Evolutionary conservation across 2,888 invertebrate species (phyloP).

Genomic region (Dryococelus australis): DNA sequence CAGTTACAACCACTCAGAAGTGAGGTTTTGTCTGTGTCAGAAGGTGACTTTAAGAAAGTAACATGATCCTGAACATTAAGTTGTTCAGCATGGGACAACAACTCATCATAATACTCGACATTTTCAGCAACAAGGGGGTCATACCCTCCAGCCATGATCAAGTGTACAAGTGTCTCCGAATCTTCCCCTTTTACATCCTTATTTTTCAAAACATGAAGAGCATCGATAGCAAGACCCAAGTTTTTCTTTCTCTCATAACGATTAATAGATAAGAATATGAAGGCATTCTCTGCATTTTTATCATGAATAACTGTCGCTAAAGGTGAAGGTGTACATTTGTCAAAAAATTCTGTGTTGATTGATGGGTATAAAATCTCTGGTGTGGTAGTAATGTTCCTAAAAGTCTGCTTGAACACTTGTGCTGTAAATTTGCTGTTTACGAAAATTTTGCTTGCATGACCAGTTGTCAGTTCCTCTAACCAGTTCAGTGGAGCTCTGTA

Average conservation of each 20-base stretch:
- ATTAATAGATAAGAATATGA: constrained; percentile 92
- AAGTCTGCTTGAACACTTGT: constrained; percentile 86
- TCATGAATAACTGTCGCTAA: constrained; percentile 48
- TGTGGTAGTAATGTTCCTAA: constrained; percentile 70
- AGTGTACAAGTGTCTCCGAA: constrained; percentile 71
- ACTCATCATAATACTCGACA: constrained; percentile 80
- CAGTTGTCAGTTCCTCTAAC: constrained; percentile 88
- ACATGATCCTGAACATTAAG: constrained; percentile 75
- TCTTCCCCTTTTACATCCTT: constrained; percentile 58
- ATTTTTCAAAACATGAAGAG: constrained; percentile 72
- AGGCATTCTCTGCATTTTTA: constrained; percentile 56
- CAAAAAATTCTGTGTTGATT: constrained; percentile 80
- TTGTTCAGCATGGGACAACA: constrained; percentile 70
- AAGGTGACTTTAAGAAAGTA: constrained; percentile 86
- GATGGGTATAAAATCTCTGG: constrained; percentile 95
- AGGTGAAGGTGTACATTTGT: constrained; percentile 59
- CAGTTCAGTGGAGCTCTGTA: constrained; percentile 91
- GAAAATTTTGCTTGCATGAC: constrained; percentile 85
- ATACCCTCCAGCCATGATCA: constrained; percentile 96
- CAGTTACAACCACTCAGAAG: constrained; percentile 79
- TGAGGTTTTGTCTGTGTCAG: constrained; percentile 82
- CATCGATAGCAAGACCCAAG: constrained; percentile 82
- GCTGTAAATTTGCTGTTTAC: constrained; percentile 98
- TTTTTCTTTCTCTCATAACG: constrained; percentile 98
- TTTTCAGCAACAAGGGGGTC: constrained; percentile 90